Evolutionary conservation across 2,888 invertebrate species (phyloP).

Genomic region (Vesta saturnalis): DNA sequence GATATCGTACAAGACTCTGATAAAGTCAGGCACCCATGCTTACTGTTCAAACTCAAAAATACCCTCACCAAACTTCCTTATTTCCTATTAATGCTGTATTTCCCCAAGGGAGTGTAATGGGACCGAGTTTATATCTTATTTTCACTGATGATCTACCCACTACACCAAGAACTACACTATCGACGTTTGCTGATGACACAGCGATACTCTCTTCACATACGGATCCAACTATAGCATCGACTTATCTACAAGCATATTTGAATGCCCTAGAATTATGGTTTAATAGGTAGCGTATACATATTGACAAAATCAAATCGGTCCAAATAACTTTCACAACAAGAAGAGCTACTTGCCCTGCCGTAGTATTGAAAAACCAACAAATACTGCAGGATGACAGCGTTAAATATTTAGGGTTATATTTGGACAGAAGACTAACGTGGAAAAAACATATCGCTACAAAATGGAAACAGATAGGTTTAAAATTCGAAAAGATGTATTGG

Average conservation of each 20-base stretch:
- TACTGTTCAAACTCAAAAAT: background rate
- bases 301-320: constrained; percentile 4
- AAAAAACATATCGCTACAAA: constrained; percentile 7
- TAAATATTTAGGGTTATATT: background rate
- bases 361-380: constrained; percentile 5
- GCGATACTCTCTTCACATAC: too few species aligned
- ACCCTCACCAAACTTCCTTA: constrained; percentile 4
- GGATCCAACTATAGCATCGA: constrained; percentile 1
- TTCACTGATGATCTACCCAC: constrained; percentile 39
- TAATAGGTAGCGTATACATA: background rate
- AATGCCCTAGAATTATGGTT: constrained; percentile 9
- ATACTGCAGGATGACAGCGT: too few species aligned
- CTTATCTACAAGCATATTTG: constrained; percentile 7
- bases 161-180: constrained; percentile 13
- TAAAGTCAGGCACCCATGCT: background rate
- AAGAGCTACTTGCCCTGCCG: too few species aligned
- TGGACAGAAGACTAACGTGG: constrained; percentile 4
- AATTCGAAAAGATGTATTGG: constrained; percentile 4
- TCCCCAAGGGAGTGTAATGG: constrained; percentile 6
- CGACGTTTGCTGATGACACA: too few species aligned
- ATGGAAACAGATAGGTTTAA: constrained; percentile 5
- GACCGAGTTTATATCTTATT: constrained; percentile 23
- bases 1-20: background rate
- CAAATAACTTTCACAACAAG: too few species aligned
- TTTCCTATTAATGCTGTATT: constrained; percentile 1